Conservation (phyloP, 2,888 invertebrate genomes). For the Clusia tigrina region DNA sequence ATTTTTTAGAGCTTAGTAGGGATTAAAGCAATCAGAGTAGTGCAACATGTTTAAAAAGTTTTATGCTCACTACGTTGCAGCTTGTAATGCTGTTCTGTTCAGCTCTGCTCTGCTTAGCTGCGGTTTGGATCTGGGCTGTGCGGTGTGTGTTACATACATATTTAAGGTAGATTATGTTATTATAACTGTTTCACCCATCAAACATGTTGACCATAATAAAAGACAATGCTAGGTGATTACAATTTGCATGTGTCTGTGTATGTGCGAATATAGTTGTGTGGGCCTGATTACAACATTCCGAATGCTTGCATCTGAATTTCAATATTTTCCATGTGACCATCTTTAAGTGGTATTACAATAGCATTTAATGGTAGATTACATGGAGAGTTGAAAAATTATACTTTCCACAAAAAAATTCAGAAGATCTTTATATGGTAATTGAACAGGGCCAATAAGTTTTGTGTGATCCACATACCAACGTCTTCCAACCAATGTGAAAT, state of each 20-base stretch:
- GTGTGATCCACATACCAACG: too few relatives aligned
- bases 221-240: not conserved
- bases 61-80: too few relatives aligned
- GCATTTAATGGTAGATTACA: not conserved
- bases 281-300: too few relatives aligned
- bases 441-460: too few relatives aligned
- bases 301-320: too few relatives aligned
- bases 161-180: slow-evolving; percentile 4
- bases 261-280: too few relatives aligned
- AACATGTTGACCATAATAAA: not conserved
- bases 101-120: not conserved
- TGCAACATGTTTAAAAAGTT: not conserved
- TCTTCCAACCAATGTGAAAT: too few relatives aligned
- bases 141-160: slow-evolving; percentile 2
- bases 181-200: not conserved
- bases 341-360: not conserved
- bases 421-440: too few relatives aligned
- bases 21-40: not conserved
- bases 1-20: not conserved
- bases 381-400: too few relatives aligned
- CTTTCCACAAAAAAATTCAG: too few relatives aligned
- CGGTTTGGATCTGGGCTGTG: not conserved
- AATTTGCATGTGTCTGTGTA: not conserved
- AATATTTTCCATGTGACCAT: not conserved
- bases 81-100: too few relatives aligned